Conservation (phyloP, 2,888 invertebrate genomes). For the Drosophila kuntzei region DNA sequence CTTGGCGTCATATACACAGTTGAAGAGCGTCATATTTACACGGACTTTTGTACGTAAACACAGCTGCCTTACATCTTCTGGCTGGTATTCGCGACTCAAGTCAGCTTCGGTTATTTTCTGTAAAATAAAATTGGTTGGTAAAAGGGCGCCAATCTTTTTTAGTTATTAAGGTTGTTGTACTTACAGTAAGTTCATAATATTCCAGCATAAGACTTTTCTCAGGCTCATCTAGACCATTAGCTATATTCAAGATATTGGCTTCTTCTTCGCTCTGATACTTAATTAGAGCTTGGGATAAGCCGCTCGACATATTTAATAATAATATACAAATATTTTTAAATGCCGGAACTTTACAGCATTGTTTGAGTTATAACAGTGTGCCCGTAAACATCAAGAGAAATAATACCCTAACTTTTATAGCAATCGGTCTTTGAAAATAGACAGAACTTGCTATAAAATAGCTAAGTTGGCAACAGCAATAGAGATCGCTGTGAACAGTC, state of each 20-base stretch:
- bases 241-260: neutral
- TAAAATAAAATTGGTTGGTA: neutral
- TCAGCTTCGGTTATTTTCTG: conserved; percentile 57
- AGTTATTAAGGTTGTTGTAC: conserved; percentile 1
- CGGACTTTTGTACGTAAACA: conserved; percentile 57
- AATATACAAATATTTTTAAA: neutral
- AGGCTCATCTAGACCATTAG: conserved; percentile 10
- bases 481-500: too few species aligned
- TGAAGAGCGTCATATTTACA: conserved; percentile 50
- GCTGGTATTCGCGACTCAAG: conserved; percentile 41
- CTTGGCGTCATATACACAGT: conserved; percentile 63
- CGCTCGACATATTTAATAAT: conserved; percentile 23
- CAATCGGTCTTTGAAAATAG: too few species aligned
- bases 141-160: neutral
- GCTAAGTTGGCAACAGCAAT: too few species aligned
- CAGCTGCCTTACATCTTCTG: conserved; percentile 33
- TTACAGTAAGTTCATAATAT: conserved; percentile 32
- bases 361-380: conserved; percentile 16
- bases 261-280: conserved; percentile 33
- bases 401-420: too few species aligned
- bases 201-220: conserved; percentile 1
- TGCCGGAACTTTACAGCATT: neutral
- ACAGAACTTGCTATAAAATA: too few species aligned
- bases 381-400: neutral
- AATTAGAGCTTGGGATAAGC: conserved; percentile 18